Evolutionary conservation across 1,140 invertebrate species (phyloP).

Genomic region (Drosophila pandora): DNA sequence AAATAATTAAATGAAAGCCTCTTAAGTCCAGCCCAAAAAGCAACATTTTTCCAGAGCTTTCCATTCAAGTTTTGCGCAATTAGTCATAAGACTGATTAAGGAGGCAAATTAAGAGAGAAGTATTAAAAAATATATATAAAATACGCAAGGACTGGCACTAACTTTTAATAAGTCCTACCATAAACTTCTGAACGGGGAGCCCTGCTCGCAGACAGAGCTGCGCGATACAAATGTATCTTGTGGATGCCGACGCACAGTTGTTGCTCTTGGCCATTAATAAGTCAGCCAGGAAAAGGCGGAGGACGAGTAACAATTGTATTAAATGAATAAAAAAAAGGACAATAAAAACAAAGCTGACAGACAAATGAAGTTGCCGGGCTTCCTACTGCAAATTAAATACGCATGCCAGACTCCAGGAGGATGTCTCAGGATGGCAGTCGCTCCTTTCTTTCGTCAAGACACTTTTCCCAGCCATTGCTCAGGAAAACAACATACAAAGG

Average conservation of each 20-base stretch:
- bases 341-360: conserved; percentile 63
- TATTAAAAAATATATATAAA: conserved; percentile 27
- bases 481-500: conserved; percentile 19
- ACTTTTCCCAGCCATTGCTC: conserved; percentile 20
- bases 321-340: conserved; percentile 60
- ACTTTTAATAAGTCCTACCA: conserved; percentile 72
- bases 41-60: conserved; percentile 23
- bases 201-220: conserved; percentile 35
- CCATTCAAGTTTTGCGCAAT: conserved; percentile 45
- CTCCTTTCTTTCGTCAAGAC: conserved; percentile 12
- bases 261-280: conserved; percentile 74
- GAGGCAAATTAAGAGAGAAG: conserved; percentile 54
- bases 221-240: conserved; percentile 72
- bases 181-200: conserved; percentile 53
- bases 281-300: conserved; percentile 34
- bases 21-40: background rate
- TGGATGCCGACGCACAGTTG: conserved; percentile 37
- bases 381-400: conserved; percentile 70
- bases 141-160: conserved; percentile 31
- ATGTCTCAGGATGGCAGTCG: conserved; percentile 12
- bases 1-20: background rate
- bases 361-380: conserved; percentile 64
- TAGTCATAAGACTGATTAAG: conserved; percentile 69
- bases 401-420: conserved; percentile 28
- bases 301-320: conserved; percentile 68